Evolutionary conservation across 1,140 invertebrate species (phyloP), one percentile per base, ranked within the genome.

Genomic region (Mycetomoellerius zeteki): DNA sequence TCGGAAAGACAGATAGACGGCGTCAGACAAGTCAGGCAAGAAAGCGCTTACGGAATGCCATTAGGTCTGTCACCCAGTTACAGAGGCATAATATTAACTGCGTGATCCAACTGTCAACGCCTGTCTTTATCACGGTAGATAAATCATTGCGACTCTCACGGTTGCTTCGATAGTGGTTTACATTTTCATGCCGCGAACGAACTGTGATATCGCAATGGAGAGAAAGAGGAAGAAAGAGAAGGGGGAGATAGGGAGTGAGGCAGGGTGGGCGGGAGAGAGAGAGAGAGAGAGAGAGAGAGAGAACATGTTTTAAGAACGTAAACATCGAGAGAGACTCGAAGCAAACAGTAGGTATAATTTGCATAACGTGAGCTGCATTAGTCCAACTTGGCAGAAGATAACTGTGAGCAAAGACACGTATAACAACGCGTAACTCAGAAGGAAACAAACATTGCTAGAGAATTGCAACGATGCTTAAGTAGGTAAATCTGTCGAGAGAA

Each of bases 91-190:
- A 72, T 82, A 82, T 82, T 82, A 82, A 73, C 67, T 82, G 47
- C 67, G 37, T 82, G 37, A 72, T 33, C 54, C 37, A 69, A 82
- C 37, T 82, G 67, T 82, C 78, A 82, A 72, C 65, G 65, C 10
- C 7, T n/a, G 64, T 56, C 12, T 50, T 54, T 47, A 33, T 56
- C 37, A 47, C 24, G 37, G 12, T 50, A 43, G 10, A 43, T 37
- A 30, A 56, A 50, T 82, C 21, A 58, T 12, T 43, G 52, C 12
- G 30, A 73, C 24, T 27, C 24, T 27, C 62, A 14, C 30, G 5
- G 14, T 56, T 16, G 19, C 16, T 16, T 82, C 30, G n/a, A 80
- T 72, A 65, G 5, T 37, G 14, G 7, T 73, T 58, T 82, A 24
- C 16, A 16, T 72, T 73, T 58, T 82, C 14, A 10, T 14, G 30